Conservation (phyloP, 2,888 invertebrate species). For the Zygothrica quintamaculata region DNA sequence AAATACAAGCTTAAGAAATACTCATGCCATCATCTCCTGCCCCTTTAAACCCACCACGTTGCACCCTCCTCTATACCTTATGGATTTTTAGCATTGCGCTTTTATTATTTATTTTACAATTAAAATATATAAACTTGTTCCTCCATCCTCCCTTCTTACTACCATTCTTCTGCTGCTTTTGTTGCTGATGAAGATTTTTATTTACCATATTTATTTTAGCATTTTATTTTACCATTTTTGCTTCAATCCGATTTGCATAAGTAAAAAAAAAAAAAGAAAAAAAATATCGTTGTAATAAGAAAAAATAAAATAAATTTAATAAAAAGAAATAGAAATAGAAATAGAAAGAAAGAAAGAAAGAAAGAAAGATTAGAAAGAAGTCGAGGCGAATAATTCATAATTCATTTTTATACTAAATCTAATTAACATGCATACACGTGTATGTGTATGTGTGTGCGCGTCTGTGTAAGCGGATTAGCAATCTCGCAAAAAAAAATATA, state of each 20-base stretch:
- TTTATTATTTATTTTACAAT: conserved; percentile 58
- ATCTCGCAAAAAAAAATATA: conserved; percentile 35
- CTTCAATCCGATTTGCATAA: conserved; percentile 51
- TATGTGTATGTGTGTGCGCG: too few relatives aligned
- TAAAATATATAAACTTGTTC: conserved; percentile 45
- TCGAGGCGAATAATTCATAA: conserved; percentile 41
- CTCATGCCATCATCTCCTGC: neutral
- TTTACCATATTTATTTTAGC: conserved; percentile 3
- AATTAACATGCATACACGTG: conserved; percentile 70
- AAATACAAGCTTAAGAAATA: too few relatives aligned
- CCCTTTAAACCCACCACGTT: neutral
- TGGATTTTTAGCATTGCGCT: conserved; percentile 26
- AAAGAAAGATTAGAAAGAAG: conserved; percentile 36
- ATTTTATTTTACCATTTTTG: conserved; percentile 1
- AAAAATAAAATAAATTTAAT: neutral
- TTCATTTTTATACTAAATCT: conserved; percentile 65
- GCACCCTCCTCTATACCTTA: neutral
- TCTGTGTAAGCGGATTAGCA: conserved; percentile 60
- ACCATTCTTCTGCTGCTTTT: neutral
- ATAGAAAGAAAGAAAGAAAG: conserved; percentile 6
- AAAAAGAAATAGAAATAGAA: conserved; percentile 17
- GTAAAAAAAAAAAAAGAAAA: conserved; percentile 29
- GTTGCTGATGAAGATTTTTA: conserved; percentile 10
- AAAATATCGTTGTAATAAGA: conserved; percentile 15
- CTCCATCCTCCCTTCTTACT: neutral